These are phyloP conservation scores for Mormyrus proboscirostris DNA, from an alignment of 2,797 vertebrate genomes.

Conservation along the genomic window DNA sequence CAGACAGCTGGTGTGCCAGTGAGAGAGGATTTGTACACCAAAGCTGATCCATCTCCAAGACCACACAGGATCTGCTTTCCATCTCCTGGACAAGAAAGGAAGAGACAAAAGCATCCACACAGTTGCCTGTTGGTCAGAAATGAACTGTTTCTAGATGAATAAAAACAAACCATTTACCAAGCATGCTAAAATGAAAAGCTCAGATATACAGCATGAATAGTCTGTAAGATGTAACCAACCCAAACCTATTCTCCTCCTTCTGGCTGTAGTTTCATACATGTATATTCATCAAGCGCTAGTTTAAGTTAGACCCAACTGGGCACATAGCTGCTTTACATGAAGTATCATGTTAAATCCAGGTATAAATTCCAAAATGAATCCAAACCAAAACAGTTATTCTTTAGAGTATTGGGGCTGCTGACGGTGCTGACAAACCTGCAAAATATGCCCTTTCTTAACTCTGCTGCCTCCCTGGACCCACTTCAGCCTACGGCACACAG, in stretches of 20 bases:
- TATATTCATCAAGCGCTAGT: not conserved
- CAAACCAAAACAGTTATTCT: not conserved
- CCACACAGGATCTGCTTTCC: conserved; percentile 78
- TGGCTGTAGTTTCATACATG: not conserved
- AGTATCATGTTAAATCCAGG: not conserved
- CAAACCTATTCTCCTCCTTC: not conserved
- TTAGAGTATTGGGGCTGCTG: not conserved
- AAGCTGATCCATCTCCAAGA: conserved; percentile 67
- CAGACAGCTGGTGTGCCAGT: conserved; percentile 58
- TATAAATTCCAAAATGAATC: not conserved
- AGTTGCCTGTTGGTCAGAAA: not conserved
- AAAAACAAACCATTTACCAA: conserved; percentile 19
- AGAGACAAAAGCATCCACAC: conserved; percentile 28
- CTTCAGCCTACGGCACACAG: not conserved
- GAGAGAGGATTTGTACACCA: conserved; percentile 68
- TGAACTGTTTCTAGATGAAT: not conserved
- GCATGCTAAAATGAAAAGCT: conserved; percentile 22
- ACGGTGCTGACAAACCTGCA: not conserved
- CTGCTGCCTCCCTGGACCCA: not conserved
- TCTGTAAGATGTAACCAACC: not conserved
- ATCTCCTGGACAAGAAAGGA: conserved; percentile 61
- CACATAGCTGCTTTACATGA: not conserved
- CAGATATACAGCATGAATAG: not conserved
- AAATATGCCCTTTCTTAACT: not conserved
- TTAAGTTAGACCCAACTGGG: not conserved